Conservation (phyloP, 1,140 invertebrate genomes). For the Cotesia typhae region DNA sequence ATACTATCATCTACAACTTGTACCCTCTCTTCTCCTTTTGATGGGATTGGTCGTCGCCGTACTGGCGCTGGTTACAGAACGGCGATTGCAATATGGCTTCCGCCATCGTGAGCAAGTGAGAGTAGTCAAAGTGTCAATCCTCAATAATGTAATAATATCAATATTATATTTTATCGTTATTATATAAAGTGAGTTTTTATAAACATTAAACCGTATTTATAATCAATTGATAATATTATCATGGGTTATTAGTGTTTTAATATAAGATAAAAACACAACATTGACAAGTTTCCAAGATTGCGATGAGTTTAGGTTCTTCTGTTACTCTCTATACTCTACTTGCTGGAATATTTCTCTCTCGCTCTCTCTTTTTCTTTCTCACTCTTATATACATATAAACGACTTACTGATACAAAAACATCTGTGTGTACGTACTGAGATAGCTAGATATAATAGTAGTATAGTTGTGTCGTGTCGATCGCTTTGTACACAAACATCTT, state of each 20-base stretch:
- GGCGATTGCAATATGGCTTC: conserved; percentile 64
- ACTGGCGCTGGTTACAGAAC: conserved; percentile 36
- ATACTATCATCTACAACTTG: neutral
- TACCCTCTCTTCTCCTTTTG: conserved; percentile 21
- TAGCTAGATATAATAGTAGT: too few relatives aligned
- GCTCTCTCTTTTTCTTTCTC: too few relatives aligned
- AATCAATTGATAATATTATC: conserved; percentile 1
- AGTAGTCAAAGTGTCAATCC: conserved; percentile 52
- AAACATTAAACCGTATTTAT: neutral
- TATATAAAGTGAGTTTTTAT: neutral
- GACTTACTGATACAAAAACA: too few relatives aligned
- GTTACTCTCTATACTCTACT: too few relatives aligned
- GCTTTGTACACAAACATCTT: conserved; percentile 31
- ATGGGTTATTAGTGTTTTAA: neutral
- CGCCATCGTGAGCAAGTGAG: conserved; percentile 60
- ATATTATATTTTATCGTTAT: conserved; percentile 2
- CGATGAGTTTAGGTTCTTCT: neutral
- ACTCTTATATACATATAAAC: neutral
- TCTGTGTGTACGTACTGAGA: too few relatives aligned
- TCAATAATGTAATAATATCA: conserved; percentile 29
- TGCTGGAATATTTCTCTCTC: too few relatives aligned
- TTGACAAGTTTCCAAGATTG: conserved; percentile 16
- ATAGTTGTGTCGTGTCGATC: conserved; percentile 24
- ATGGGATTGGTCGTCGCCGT: conserved; percentile 26
- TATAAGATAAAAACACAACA: neutral